Conservation (phyloP, 2,888 invertebrate species). For the Parasteatoda lunata region DNA sequence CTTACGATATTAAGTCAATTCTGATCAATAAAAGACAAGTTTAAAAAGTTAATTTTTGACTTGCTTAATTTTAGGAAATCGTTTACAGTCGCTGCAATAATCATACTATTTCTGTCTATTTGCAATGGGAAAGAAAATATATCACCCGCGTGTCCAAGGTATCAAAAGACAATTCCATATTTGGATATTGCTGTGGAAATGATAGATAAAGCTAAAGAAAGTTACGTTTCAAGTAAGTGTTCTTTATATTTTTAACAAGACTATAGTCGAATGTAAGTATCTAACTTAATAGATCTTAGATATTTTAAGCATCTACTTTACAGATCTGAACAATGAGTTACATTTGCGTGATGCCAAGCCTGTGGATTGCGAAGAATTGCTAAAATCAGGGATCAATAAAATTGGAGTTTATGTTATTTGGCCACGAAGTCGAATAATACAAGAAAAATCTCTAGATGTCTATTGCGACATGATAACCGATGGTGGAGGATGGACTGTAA, state of each 20-base stretch:
- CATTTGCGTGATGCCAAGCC: neutral
- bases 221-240: neutral
- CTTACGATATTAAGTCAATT: too few relatives aligned
- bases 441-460: conserved; percentile 78
- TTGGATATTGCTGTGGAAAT: neutral
- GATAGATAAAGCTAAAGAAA: neutral
- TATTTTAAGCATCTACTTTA: too few relatives aligned
- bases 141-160: neutral
- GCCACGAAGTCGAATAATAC: conserved; percentile 35
- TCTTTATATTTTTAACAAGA: neutral
- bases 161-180: neutral
- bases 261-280: too few relatives aligned
- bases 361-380: conserved; percentile 41
- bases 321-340: too few relatives aligned
- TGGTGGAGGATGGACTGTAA: conserved; percentile 74
- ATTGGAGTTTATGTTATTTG: conserved; percentile 42
- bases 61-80: too few relatives aligned
- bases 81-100: too few relatives aligned
- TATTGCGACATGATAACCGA: conserved; percentile 73
- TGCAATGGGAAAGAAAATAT: neutral
- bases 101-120: neutral
- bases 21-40: too few relatives aligned
- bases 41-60: too few relatives aligned
- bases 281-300: too few relatives aligned
- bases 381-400: conserved; percentile 6